phyloP scores from a whole-genome alignment of 2,113 vertebrate genomes.

The Sceloporus tristichus region DNA sequence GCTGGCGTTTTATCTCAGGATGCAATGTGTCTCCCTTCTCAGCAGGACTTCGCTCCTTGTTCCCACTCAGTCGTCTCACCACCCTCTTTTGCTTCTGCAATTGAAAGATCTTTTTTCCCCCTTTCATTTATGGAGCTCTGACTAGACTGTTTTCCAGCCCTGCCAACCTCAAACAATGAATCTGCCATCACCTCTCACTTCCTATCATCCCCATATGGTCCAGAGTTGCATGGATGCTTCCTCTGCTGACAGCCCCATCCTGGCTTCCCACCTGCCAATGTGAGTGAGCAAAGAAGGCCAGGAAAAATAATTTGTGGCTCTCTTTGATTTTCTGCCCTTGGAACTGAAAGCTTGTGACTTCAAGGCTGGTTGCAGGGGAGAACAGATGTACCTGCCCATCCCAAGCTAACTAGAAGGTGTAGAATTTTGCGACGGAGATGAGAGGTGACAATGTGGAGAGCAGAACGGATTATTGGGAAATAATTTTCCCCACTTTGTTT shows the following conservation, averaged over 20 bases:
- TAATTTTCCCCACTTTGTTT: no score
- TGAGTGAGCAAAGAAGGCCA: fast-evolving
- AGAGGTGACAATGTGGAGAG: background rate
- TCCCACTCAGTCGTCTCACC: background rate
- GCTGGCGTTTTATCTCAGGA: background rate
- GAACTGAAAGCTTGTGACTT: constrained; percentile 33
- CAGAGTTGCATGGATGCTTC: constrained; percentile 56
- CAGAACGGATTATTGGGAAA: background rate
- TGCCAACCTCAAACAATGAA: background rate
- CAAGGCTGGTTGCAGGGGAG: constrained; percentile 36
- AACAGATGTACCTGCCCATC: constrained; percentile 23
- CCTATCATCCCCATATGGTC: constrained; percentile 38
- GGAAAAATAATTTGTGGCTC: background rate
- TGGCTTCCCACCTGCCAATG: constrained; percentile 26
- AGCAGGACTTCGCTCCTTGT: background rate
- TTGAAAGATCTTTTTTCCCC: fast-evolving
- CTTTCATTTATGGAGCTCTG: background rate
- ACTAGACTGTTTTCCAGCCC: background rate
- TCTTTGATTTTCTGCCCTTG: constrained; percentile 56
- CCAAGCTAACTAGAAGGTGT: constrained; percentile 18
- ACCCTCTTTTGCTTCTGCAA: background rate
- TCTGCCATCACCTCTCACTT: constrained; percentile 22
- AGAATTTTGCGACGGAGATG: background rate
- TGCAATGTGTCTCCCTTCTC: background rate
- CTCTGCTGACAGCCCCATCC: constrained; percentile 35